Base-by-base conservation (phyloP, 2,888 invertebrate genomes). In the Quadriops clusia region DNA sequence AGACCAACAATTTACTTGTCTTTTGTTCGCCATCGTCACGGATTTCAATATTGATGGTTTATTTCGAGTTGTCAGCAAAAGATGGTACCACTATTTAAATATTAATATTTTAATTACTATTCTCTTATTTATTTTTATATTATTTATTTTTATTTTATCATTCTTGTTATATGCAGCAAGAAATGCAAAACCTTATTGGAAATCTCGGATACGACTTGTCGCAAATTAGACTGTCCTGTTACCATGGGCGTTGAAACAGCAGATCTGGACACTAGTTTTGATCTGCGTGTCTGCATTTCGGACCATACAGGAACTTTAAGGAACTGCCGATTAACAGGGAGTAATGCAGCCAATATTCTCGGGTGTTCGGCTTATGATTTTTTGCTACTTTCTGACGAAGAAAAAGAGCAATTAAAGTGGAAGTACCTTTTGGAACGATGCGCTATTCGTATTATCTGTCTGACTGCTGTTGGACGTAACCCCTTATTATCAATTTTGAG, bases 41-140 rank as follows among this genome's bases (percentile, higher is more conserved):
- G 69, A 75, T 26, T 64, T 83, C n/a, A 77, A 84, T 54, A 59
- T 84, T 28, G 82, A 82, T 39, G 74, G 75, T 1, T 54, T 63
- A 3, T 39, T 41, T 6, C 42, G 44, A 10, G 42, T 60, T 15
- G 43, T 62, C 11, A 47, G 53, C 20, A 60, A 51, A 7, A 65
- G 62, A 55, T 74, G 73, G 63, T 56, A 46, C 42, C 18, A 18
- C 7, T 18, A 18, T 18, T 7, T 18, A n/a, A n/a, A n/a, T 18
- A 8, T 18, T 18, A 8, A 8, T 8, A 18, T 18, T 4, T 4
- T 21, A 4, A 21, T 3, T 21, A 10, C 11, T 11, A 21, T 9
- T 11, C 9, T 10, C 4, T 10, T 11, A 33, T 9, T 22, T 25
- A 11, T 13, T 25, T n/a, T n/a, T n/a, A n/a, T n/a, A n/a, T 17